phyloP scores from a whole-genome alignment of 1,140 invertebrate genomes.

The Andrena cerasifolii region DNA sequence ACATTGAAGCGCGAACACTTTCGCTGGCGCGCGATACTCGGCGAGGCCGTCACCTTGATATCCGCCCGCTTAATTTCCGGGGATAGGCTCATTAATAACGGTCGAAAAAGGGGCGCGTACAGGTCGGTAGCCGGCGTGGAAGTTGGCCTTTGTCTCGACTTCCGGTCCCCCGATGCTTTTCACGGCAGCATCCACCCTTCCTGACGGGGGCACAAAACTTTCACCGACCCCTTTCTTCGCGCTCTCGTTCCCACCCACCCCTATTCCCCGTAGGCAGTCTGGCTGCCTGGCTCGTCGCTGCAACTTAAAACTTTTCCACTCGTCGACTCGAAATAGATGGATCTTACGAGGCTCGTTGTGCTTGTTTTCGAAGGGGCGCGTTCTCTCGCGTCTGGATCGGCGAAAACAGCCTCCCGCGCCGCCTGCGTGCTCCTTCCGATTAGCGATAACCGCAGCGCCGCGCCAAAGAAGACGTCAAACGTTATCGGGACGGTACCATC shows the following conservation, averaged over 20 bases:
- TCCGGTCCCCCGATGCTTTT: conserved; percentile 61
- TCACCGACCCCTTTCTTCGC: conserved; percentile 55
- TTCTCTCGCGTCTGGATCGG: not conserved
- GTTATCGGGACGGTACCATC: conserved; percentile 7
- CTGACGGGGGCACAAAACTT: conserved; percentile 63
- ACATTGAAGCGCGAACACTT: conserved; percentile 44
- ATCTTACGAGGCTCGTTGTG: conserved; percentile 34
- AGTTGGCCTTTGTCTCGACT: conserved; percentile 69
- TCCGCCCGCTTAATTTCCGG: conserved; percentile 68
- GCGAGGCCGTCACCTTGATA: conserved; percentile 19
- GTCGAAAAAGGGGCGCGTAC: conserved; percentile 52
- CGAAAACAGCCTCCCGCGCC: not conserved
- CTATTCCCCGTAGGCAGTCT: conserved; percentile 38
- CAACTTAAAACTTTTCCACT: conserved; percentile 57
- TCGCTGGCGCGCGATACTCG: conserved; percentile 32
- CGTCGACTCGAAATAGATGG: conserved; percentile 47
- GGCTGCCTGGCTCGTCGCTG: conserved; percentile 40
- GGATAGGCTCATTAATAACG: conserved; percentile 71
- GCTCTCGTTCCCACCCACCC: conserved; percentile 17
- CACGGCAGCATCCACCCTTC: conserved; percentile 40
- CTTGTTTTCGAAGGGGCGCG: conserved; percentile 11
- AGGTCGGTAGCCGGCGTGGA: conserved; percentile 47
- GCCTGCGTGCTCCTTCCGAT: not conserved
- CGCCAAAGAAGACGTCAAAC: conserved; percentile 18
- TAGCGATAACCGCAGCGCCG: not conserved